Percentiles rank a stretch among this genome's conserved stretches.
phyloP scores from a whole-genome alignment of 2,888 invertebrate genomes.

The Exocentrus adspersus region DNA sequence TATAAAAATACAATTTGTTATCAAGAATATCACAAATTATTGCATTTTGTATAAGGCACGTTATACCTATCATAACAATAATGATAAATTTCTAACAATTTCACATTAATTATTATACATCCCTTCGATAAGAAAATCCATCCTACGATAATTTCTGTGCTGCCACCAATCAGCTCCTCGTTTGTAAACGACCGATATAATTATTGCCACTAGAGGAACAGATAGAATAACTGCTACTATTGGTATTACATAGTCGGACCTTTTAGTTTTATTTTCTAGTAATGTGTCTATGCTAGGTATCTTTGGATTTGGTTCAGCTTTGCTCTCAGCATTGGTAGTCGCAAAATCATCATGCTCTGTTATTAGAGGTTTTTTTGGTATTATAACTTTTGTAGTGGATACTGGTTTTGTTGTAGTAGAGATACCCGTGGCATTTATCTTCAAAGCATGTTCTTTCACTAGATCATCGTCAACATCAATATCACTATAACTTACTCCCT shows the following conservation, averaged over 20 bases:
- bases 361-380: slow-evolving; percentile 35
- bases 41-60: slow-evolving; percentile 47
- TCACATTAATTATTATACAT: slow-evolving; percentile 81
- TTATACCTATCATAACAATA: slow-evolving; percentile 1
- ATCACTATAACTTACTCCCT: neutral
- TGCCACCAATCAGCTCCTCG: slow-evolving; percentile 86
- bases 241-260: slow-evolving; percentile 77
- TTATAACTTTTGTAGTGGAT: neutral
- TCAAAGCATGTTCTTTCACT: neutral
- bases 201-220: slow-evolving; percentile 77
- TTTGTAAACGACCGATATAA: slow-evolving; percentile 74
- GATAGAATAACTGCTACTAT: slow-evolving; percentile 78
- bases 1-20: slow-evolving; percentile 46
- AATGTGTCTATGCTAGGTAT: slow-evolving; percentile 26
- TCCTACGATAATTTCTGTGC: slow-evolving; percentile 84
- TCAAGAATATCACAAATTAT: slow-evolving; percentile 49
- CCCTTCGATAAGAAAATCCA: slow-evolving; percentile 90
- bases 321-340: slow-evolving; percentile 6
- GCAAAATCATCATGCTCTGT: slow-evolving; percentile 37
- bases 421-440: neutral
- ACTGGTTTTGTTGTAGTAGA: neutral
- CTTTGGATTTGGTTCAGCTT: slow-evolving; percentile 13
- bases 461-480: neutral
- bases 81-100: slow-evolving; percentile 13
- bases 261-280: slow-evolving; percentile 44